Base-by-base conservation (phyloP, 1,140 invertebrate genomes). In the Drosophila mojavensis region DNA sequence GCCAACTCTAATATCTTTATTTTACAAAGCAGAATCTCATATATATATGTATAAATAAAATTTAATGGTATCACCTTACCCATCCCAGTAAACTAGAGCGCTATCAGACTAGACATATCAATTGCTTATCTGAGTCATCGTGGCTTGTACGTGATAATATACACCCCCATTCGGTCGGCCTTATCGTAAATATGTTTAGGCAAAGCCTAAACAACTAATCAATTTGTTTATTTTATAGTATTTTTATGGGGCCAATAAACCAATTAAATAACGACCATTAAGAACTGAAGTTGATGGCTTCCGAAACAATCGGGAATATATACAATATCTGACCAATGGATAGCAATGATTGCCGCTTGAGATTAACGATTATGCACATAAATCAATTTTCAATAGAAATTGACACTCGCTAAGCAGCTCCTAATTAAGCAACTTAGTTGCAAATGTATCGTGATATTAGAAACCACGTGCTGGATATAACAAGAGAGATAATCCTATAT, bases 181-280 rank as follows among this genome's bases (percentile, higher is more conserved):
- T 74, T 74, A 74, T 74, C 71, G 55, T 7, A 20, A 36, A 45
- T 48, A 28, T 60, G 41, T 9, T 47, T 17, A 41, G 36, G 71
- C 24, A 24, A 17, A 50, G 43, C 26, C 43, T 47, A 33, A 68
- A 51, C 17, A 55, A 53, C n/a, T 73, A 60, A 61, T 68, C 64
- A 68, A 58, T 62, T 68, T 68, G 36, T 53, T 63, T 63, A 41
- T 48, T 48, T 50, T 48, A 48, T 39, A 62, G 28, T 26, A 26
- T 50, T 53, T 62, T 69, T 69, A 69, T 45, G 48, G 17, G 4
- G 9, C 7, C 24, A 43, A 73, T 73, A 73, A 73, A 67, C 20
- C 64, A 53, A 55, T 73, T 73, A 73, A 55, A 36, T 58, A 53
- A 54, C 48, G 36, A 61, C 48, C 47, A 55, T 28, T 11, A 47